Evolutionary conservation across 2,113 vertebrate species (phyloP), one percentile per base, ranked within the genome.

Genomic region (Perccottus glenii): DNA sequence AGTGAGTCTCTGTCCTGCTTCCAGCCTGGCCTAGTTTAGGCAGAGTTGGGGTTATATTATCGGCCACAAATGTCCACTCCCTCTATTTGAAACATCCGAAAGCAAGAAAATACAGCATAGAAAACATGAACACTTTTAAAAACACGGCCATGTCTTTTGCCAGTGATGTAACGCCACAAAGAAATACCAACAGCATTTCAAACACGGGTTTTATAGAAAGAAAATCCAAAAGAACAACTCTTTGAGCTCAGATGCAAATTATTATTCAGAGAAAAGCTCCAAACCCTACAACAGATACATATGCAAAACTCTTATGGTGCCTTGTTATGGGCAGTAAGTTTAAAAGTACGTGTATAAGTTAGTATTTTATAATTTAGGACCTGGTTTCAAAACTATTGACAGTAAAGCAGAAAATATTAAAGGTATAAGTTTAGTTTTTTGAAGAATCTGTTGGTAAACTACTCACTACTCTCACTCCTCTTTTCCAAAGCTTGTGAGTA

Each of bases 21-120:
- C 58, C 55, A 50, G 77, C 38, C 75, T 46, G 60, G 79, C 82
- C 85, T 85, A 81, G 63, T 81, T 83, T 40, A 79, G 70, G 73
- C 60, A 15, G 38, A 73, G 55, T 66, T 57, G 73, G 68, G 72
- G 63, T 77, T 84, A 70, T 83, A 70, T 78, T 38, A 66, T 60
- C 74, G 74, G 64, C 72, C 72, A 64, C 53, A 69, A 36, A 11
- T 40, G 12, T 35, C 35, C 68, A 43, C n/a, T 38, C 11, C 43
- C 4, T 11, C 11, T 5, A 15, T 58, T 14, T 5, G 43, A 73
- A 59, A 43, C 32, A 47, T n/a, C 48, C 47, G 59, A 53, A 56
- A 48, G 9, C 15, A 82, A 80, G 64, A 68, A 46, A 73, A 79
- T 5, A 56, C 15, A 51, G 56, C 5, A 36, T 48, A 64, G 56